Conservation (phyloP, 2,797 vertebrate species). For the Coendou prehensilis region DNA sequence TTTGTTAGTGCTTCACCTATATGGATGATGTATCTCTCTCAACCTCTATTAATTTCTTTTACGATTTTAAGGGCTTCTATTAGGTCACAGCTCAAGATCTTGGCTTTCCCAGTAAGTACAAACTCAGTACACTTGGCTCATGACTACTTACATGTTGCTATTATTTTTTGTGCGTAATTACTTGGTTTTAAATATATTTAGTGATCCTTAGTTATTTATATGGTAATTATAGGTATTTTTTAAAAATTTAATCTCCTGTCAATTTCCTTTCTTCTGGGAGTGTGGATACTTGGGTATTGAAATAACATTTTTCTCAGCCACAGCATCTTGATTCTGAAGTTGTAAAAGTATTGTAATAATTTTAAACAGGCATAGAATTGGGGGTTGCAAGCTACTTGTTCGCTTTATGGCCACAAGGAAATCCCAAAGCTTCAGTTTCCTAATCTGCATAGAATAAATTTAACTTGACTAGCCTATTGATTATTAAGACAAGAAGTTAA, state of each 20-base stretch:
- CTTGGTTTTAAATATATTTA: conserved; percentile 9
- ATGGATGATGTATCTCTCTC: conserved; percentile 46
- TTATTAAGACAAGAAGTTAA: conserved; percentile 20
- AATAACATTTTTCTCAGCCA: conserved; percentile 20
- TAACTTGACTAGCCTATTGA: conserved; percentile 36
- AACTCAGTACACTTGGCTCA: conserved; percentile 33
- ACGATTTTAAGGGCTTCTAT: conserved; percentile 57
- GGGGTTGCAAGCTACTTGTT: not conserved
- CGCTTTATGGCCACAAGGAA: not conserved
- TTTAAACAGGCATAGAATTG: not conserved
- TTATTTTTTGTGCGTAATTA: conserved; percentile 39
- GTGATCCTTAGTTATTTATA: conserved; percentile 35
- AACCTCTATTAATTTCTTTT: conserved; percentile 59
- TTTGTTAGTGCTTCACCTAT: not conserved
- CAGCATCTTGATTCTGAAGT: not conserved
- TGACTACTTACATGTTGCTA: conserved; percentile 34
- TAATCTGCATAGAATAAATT: not conserved
- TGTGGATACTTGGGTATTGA: conserved; percentile 2
- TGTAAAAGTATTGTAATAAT: not conserved
- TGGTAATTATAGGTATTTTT: conserved; percentile 34
- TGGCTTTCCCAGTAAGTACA: conserved; percentile 27
- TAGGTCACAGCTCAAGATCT: conserved; percentile 43
- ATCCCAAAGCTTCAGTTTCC: not conserved
- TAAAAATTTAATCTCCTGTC: conserved; percentile 24
- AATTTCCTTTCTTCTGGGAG: conserved; percentile 27